Evolutionary conservation across 1,140 invertebrate species (phyloP), one percentile per base, ranked within the genome.

Genomic region (Patella vulgata): DNA sequence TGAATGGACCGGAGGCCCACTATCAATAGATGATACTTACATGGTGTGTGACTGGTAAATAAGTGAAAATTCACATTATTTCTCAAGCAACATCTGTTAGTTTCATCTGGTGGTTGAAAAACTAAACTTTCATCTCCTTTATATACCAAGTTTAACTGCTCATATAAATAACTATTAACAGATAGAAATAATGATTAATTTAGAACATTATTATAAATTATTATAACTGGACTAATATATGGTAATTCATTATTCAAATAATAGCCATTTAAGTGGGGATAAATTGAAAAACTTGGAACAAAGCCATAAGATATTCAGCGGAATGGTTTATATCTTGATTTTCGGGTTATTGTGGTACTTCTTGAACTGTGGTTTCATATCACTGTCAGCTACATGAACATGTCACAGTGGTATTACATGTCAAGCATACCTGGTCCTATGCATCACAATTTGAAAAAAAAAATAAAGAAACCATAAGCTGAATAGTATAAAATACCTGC

Each of bases 41-140:
- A 98, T 46, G 95, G 95, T 40, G 91, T 89, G 76, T 94, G 92
- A 68, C 91, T 94, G 25, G 91, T 90, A 75, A 92, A 95, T 75
- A 97, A 91, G 82, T 95, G 91, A 84, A 95, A 96, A 17, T 87
- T 85, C 46, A 93, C 77, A 12, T 85, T 82, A n/a, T 85, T 53
- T 66, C 88, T 89, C 0, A 93, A 6, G 1, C 27, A n/a, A 70
- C 81, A 79, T 27, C 21, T 47, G 46, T 66, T 46, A 19, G 56
- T 17, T 39, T 42, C 14, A 30, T 59, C 39, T n/a, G 71, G 54
- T 23, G 53, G 3, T 3, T 60, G 40, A 40, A 81, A 70, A 9
- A 81, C 52, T 30, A 67, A 25, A 59, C 71, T 78, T 17, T 57
- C 52, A 1, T 66, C 47, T 21, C 52, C 59, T 9, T 31, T 59